Evolutionary conservation across 2,797 vertebrate species (phyloP).

Genomic region (Eutrigla gurnardus): DNA sequence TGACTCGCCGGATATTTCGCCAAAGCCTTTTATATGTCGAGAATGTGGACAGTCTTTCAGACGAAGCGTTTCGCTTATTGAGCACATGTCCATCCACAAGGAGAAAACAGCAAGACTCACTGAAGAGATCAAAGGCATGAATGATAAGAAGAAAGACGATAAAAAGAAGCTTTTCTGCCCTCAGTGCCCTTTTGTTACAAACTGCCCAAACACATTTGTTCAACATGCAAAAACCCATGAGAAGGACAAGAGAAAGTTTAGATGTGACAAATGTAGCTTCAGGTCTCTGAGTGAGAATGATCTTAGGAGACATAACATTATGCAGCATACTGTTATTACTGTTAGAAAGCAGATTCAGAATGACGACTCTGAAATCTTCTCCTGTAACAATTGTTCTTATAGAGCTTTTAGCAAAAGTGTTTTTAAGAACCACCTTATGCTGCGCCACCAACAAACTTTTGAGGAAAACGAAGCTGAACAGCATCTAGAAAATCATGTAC

Average conservation of each 20-base stretch:
- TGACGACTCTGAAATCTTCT: constrained; percentile 78
- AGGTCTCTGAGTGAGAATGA: constrained; percentile 91
- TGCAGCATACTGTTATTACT: constrained; percentile 87
- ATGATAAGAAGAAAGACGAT: constrained; percentile 91
- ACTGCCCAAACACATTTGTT: constrained; percentile 96
- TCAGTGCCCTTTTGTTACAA: constrained; percentile 96
- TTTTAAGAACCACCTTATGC: constrained; percentile 92
- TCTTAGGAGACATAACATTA: constrained; percentile 90
- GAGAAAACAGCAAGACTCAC: constrained; percentile 88
- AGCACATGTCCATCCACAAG: constrained; percentile 94
- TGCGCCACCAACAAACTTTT: constrained; percentile 85
- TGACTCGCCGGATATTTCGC: constrained; percentile 89
- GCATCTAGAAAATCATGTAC: constrained; percentile 48
- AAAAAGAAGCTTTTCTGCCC: constrained; percentile 93
- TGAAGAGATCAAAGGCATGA: constrained; percentile 88
- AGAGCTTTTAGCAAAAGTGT: constrained; percentile 89
- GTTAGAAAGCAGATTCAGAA: constrained; percentile 81
- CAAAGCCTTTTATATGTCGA: constrained; percentile 93
- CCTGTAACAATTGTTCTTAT: constrained; percentile 92
- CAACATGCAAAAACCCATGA: constrained; percentile 97
- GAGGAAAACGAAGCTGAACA: constrained; percentile 66
- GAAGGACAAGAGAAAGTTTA: constrained; percentile 95
- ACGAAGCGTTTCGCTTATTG: constrained; percentile 91
- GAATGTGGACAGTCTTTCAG: constrained; percentile 95
- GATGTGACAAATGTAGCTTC: constrained; percentile 96